phyloP scores from a whole-genome alignment of 2,888 invertebrate species.

The Nasonia oneida region DNA sequence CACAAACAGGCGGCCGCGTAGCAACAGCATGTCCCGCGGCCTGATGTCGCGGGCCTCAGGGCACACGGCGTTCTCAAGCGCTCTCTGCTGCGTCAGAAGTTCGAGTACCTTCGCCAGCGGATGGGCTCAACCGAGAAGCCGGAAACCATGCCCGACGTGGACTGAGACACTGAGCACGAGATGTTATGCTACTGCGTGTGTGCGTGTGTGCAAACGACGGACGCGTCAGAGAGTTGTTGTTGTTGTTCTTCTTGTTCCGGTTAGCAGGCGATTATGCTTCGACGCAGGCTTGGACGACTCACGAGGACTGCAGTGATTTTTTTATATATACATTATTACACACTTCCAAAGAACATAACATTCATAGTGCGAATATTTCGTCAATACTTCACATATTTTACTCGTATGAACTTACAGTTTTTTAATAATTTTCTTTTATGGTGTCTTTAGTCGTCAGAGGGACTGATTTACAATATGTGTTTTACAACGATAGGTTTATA shows the following conservation, averaged over 20 bases:
- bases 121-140: slow-evolving; percentile 72
- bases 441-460: background rate
- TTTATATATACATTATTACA: background rate
- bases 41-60: slow-evolving; percentile 75
- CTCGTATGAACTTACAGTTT: background rate
- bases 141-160: slow-evolving; percentile 64
- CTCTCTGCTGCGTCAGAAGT: slow-evolving; percentile 74
- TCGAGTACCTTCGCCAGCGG: slow-evolving; percentile 70
- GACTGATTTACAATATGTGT: background rate
- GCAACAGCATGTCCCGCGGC: slow-evolving; percentile 76
- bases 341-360: background rate
- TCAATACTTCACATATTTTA: background rate
- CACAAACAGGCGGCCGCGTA: slow-evolving; percentile 84
- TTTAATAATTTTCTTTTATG: background rate
- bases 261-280: background rate
- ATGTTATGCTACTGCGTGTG: background rate
- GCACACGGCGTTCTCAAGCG: slow-evolving; percentile 74
- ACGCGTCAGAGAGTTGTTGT: background rate
- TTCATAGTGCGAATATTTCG: background rate
- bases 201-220: background rate
- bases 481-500: slow-evolving; percentile 10
- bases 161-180: slow-evolving; percentile 27
- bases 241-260: slow-evolving; percentile 1
- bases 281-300: background rate
- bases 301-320: background rate